Base-by-base conservation (phyloP, 2,888 invertebrate species). In the Nemotelus pantherinus region DNA sequence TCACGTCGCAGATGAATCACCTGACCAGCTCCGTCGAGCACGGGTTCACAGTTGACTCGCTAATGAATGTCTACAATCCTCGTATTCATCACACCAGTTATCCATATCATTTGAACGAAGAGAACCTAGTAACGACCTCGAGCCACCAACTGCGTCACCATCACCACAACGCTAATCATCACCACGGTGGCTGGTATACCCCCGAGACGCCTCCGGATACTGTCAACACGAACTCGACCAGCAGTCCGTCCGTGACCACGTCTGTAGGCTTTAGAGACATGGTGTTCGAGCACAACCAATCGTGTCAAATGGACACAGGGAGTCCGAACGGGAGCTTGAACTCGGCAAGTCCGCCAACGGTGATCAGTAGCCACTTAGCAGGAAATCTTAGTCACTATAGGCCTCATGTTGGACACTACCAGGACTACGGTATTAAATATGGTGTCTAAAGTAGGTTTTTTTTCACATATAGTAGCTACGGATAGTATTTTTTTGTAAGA, bases 51-150 rank as follows among this genome's bases (percentile, higher is more conserved):
- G 87, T 87, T 4, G 87, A 87, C 80, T 87, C 87, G 6, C 83
- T 87, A 57, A 87, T 87, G 87, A 87, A 87, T 81, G 87, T 86
- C 70, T 87, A 87, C 79, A 87, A 87, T 83, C 87, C 87, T 44
- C 83, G 87, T 70, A 84, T 87, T 72, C 87, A 87, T 81, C 87
- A 87, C 81, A 84, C 87, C 78, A 85, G 87, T 82, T 86, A 87
- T 76, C 79, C 81, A 57, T 87, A 87, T 82, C 87, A 87, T 79
- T 81, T 87, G 78, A 87, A 87, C 72, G 87, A 87, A 48, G 87
- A 87, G 47, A 87, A 87, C 79, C 82, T 87, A 65, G 84, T 84
- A 47, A 85, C 85, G 76, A 85, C 85, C 7, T 81, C 83, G 44
- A 67, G 76, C 58, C 78, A 79, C 48, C 81, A 81, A 47, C 47